Evolutionary conservation across 2,888 invertebrate species (phyloP).

Genomic region (Amphipyra tragopoginis): DNA sequence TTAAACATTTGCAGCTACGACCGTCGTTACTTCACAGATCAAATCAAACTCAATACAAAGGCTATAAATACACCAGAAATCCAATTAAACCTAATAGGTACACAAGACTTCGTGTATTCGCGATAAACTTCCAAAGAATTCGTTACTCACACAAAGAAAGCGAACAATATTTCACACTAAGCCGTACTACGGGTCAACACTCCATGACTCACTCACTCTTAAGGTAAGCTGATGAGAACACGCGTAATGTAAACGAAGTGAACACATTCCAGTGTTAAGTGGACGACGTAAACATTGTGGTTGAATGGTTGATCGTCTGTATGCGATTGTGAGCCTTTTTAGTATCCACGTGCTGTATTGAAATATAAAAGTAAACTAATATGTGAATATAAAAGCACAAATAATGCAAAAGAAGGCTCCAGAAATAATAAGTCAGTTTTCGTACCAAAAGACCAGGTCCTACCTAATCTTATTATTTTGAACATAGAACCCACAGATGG

Average conservation of each 20-base stretch:
- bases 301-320: slow-evolving; percentile 17
- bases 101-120: slow-evolving; percentile 33
- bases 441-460: no score
- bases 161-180: slow-evolving; percentile 51
- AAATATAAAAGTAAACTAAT: not conserved
- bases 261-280: slow-evolving; percentile 55
- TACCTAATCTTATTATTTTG: no score
- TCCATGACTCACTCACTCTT: slow-evolving; percentile 74
- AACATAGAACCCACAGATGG: no score
- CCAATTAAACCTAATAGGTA: slow-evolving; percentile 19
- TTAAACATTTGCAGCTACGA: no score
- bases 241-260: slow-evolving; percentile 49
- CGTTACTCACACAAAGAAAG: slow-evolving; percentile 53
- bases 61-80: not conserved
- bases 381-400: no score
- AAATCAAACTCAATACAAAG: not conserved
- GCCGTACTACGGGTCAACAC: slow-evolving; percentile 74
- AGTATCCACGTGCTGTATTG: not conserved
- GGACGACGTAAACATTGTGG: slow-evolving; percentile 54
- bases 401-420: no score
- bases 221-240: slow-evolving; percentile 65
- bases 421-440: not conserved
- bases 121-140: slow-evolving; percentile 54
- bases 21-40: not conserved
- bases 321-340: not conserved